phyloP scores from a whole-genome alignment of 2,888 invertebrate species.

The Leptarthrus brevirostris region DNA sequence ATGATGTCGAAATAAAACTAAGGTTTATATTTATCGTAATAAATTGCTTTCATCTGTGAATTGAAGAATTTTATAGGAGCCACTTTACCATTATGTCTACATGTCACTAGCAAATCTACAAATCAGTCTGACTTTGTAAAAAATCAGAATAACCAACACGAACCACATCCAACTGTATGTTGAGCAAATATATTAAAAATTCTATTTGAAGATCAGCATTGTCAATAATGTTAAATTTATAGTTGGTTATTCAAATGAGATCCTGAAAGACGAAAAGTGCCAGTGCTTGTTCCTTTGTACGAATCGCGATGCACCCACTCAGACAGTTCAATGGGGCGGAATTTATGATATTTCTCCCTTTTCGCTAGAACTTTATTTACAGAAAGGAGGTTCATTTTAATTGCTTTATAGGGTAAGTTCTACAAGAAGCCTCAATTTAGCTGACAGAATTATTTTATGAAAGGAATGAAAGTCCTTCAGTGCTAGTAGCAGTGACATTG shows the following conservation, averaged over 20 bases:
- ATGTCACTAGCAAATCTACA: too few species aligned
- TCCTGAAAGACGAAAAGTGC: neutral
- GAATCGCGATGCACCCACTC: slow-evolving; percentile 8
- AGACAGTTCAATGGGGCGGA: slow-evolving; percentile 43
- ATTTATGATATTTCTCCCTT: slow-evolving; percentile 6
- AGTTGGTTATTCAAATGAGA: slow-evolving; percentile 26
- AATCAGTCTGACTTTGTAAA: too few species aligned
- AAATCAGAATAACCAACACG: too few species aligned
- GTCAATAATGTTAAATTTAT: slow-evolving; percentile 41
- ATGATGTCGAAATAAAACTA: too few species aligned
- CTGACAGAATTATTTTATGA: neutral
- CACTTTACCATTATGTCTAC: too few species aligned
- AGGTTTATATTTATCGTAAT: too few species aligned
- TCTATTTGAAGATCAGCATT: neutral
- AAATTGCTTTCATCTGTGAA: too few species aligned
- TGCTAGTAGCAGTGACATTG: too few species aligned
- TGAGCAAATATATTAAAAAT: neutral
- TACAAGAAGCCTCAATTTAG: slow-evolving; percentile 25
- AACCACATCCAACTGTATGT: too few species aligned
- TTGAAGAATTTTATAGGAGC: too few species aligned
- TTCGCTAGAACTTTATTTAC: slow-evolving; percentile 1
- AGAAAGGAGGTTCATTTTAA: slow-evolving; percentile 17
- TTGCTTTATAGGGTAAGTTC: slow-evolving; percentile 37
- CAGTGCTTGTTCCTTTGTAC: neutral
- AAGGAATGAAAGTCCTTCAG: neutral